Base-by-base conservation (phyloP, 1,140 invertebrate genomes). In the Sitobion miscanthi region DNA sequence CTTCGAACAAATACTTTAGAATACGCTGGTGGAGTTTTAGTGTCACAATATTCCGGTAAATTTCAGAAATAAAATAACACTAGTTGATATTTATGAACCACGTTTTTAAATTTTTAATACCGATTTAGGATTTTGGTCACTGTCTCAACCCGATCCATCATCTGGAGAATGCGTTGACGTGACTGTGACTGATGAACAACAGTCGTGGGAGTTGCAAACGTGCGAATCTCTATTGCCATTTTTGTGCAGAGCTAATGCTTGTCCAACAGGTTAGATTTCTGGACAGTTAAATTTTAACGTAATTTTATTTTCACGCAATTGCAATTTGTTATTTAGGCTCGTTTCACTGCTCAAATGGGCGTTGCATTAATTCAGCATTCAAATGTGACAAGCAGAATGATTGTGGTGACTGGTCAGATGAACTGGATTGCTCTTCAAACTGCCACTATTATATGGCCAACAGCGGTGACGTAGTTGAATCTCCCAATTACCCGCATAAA, bases 161-260 rank as follows among this genome's bases (percentile, higher is more conserved):
- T 96, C 97, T 23, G 98, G 98, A 47, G 97, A 98, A 95, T 99
- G 98, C 95, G 98, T 99, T 17, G 97, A 98, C 94, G 96, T 97
- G 4, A 96, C 96, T 25, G 95, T 98, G 23, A 96, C 96, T n/a
- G 96, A 97, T 94, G 96, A 96, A 94, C 95, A 96, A 42, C 98
- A 99, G 95, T 98, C 98, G 94, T 99, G 98, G 98, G 97, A 98
- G 95, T 95, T 99, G 91, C 98, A 98, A 93, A 98, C 98, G 23
- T 99, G 99, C 95, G 98, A 99, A 96, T 97, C 97, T 38, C 96
- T 99, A 45, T 95, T 99, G 94, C 98, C 99, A 49, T 99, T 99
- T 95, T 98, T 99, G 96, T 99, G 99, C 95, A 96, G 98, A 94
- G 96, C 98, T 23, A 96, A 96, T 93, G 98, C 99, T n/a, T 99